Evolutionary conservation across 2,113 vertebrate genomes (phyloP).

Genomic region (Megaceryle torquata): DNA sequence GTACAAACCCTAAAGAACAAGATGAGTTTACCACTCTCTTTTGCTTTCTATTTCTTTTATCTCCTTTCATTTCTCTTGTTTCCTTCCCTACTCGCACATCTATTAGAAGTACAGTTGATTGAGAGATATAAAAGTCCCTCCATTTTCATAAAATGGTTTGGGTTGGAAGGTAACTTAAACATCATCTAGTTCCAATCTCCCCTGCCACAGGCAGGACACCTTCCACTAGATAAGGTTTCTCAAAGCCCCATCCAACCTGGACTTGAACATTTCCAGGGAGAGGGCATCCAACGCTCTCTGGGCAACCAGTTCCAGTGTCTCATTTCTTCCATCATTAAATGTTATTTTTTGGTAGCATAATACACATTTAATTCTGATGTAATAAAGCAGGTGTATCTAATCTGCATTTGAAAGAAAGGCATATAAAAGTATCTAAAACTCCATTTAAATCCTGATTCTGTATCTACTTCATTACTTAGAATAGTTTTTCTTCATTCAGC

Average conservation of each 20-base stretch:
- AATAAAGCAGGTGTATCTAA: background rate
- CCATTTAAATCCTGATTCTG: background rate
- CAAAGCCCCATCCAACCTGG: background rate
- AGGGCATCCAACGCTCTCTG: background rate
- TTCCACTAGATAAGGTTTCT: background rate
- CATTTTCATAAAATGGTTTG: background rate
- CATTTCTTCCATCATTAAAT: background rate
- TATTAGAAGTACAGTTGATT: background rate
- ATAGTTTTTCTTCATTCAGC: background rate
- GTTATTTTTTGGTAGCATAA: background rate
- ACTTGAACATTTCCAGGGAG: background rate
- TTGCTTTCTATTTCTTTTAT: background rate
- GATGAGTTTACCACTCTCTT: background rate
- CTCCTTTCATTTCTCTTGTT: background rate
- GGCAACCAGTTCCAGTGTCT: background rate
- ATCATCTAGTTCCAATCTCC: background rate
- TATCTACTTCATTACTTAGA: background rate
- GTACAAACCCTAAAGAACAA: background rate
- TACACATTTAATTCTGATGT: background rate
- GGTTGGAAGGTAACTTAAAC: background rate
- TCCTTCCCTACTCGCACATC: background rate
- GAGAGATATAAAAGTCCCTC: background rate
- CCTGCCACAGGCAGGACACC: background rate
- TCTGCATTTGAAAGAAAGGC: background rate
- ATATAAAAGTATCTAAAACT: background rate